Conservation (phyloP, 2,888 invertebrate genomes). For the Dryococelus australis region DNA sequence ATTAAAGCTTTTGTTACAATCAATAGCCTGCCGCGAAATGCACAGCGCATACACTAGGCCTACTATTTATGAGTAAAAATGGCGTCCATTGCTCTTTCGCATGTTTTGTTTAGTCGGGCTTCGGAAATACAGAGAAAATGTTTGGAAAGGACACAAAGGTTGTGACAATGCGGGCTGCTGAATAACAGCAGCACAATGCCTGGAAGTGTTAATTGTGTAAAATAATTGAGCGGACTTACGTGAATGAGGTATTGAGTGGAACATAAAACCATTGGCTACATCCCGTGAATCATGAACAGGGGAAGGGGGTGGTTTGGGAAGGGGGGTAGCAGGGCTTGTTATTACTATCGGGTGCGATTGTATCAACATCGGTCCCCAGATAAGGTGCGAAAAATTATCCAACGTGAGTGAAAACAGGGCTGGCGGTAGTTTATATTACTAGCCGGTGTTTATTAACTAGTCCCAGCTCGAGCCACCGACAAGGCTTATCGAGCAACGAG, state of each 20-base stretch:
- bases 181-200: slow-evolving; percentile 4
- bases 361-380: slow-evolving; percentile 4
- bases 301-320: not conserved
- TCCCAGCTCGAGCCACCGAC: too few species aligned
- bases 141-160: slow-evolving; percentile 16
- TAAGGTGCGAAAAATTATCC: slow-evolving; percentile 9
- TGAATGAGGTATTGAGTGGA: slow-evolving; percentile 16
- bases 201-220: slow-evolving; percentile 16
- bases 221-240: slow-evolving; percentile 11
- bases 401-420: not conserved
- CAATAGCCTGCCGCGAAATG: slow-evolving; percentile 16
- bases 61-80: slow-evolving; percentile 16
- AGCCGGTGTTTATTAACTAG: not conserved
- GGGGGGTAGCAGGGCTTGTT: not conserved
- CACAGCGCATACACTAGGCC: slow-evolving; percentile 7
- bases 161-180: slow-evolving; percentile 16
- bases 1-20: slow-evolving; percentile 11
- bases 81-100: not conserved
- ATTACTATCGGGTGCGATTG: slow-evolving; percentile 16
- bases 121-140: slow-evolving; percentile 16
- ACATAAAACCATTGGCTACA: slow-evolving; percentile 3
- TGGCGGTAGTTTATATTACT: not conserved
- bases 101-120: slow-evolving; percentile 9
- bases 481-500: not conserved
- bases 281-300: slow-evolving; percentile 10